These are phyloP conservation scores for Drosophila eugracilis DNA, from an alignment of 1,140 invertebrate species.

Conservation along the genomic window DNA sequence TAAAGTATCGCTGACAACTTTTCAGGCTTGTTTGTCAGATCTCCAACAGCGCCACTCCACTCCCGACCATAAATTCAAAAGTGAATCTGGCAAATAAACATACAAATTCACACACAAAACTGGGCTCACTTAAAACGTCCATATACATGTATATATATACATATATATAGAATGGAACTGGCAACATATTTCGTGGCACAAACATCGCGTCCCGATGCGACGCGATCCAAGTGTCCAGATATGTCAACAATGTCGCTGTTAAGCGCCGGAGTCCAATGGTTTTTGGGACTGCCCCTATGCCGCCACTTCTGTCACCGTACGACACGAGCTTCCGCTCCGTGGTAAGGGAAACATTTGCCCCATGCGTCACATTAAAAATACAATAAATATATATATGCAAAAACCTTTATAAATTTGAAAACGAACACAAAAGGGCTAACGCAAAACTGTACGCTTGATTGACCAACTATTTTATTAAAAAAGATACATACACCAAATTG, in stretches of 20 bases:
- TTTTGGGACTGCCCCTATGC: slow-evolving; percentile 19
- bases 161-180: slow-evolving; percentile 23
- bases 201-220: slow-evolving; percentile 21
- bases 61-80: slow-evolving; percentile 39
- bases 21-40: slow-evolving; percentile 28
- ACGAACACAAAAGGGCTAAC: slow-evolving; percentile 20
- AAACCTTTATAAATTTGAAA: slow-evolving; percentile 39
- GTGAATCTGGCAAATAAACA: slow-evolving; percentile 37
- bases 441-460: slow-evolving; percentile 38
- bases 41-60: slow-evolving; percentile 1
- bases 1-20: slow-evolving; percentile 24
- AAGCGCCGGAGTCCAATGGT: slow-evolving; percentile 35
- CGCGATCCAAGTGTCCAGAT: slow-evolving; percentile 68
- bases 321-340: slow-evolving; percentile 34
- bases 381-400: slow-evolving; percentile 14
- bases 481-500: slow-evolving; percentile 30
- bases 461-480: slow-evolving; percentile 53
- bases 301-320: slow-evolving; percentile 17
- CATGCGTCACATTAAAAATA: slow-evolving; percentile 49
- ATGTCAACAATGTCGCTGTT: slow-evolving; percentile 69
- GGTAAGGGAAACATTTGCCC: slow-evolving; percentile 34
- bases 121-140: neutral
- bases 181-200: slow-evolving; percentile 42
- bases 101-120: slow-evolving; percentile 15
- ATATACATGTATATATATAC: neutral